Base-by-base conservation (phyloP, 2,888 invertebrate genomes). In the Alitta virens region DNA sequence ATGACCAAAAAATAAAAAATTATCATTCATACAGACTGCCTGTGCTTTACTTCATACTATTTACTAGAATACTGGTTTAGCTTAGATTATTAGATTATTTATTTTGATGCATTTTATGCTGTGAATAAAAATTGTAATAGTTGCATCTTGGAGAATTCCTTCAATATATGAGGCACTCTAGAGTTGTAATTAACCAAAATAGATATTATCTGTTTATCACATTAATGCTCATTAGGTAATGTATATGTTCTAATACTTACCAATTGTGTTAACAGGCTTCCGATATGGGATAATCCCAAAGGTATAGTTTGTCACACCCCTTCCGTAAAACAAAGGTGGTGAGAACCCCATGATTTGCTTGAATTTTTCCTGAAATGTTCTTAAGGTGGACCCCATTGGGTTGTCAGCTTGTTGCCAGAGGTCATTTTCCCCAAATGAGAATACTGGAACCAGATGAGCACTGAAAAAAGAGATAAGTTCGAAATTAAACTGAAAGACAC, bases 271-370 rank as follows among this genome's bases (percentile, higher is more conserved):
- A 49, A 98, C 87, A 1, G 91, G 91, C 64, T 85, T 86, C 40
- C 95, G 86, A 53, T 88, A 86, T 0, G 97, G 96, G 59, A 97
- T 82, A 5, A 94, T 81, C 0, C 97, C 97, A 77, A 90, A 91
- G 0, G 87, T 88, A 78, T 96, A 96, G 79, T 97, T 95, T 78
- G 97, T 92, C 64, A 96, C 85, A 2, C 97, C 97, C 40, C 97
- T 85, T 1, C 85, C 85, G 60, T 77, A 74, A 66, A 84, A 81
- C 9, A 83, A 56, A 7, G 83, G 83, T 2, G 80, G 78, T 2
- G 83, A 80, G 65, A 83, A 81, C 16, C 77, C 77, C 16, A 63
- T 21, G 27, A 63, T 21, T 16, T 61, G 40, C 56, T 64, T 69
- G 16, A 72, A 56, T 9, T 69, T 58, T 23, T 68, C 64, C 59